A percentile compares a stretch with the other conserved stretches of the same genome.
Evolutionary conservation across 1,140 invertebrate genomes (phyloP).

Genomic region (Diabrotica virgifera): DNA sequence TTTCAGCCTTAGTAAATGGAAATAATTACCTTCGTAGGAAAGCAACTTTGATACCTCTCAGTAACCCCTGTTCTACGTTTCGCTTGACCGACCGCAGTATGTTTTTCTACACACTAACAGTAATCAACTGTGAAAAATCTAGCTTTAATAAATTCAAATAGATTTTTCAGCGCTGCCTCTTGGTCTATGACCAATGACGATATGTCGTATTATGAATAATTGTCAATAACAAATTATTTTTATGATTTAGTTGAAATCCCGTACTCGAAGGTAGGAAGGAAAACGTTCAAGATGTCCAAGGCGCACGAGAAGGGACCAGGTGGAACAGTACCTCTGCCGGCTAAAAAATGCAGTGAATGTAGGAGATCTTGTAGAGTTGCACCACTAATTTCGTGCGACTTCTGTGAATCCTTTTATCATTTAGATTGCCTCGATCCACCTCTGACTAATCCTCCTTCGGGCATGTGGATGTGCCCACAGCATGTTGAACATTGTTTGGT

Average conservation of each 20-base stretch:
- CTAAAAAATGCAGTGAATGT: slow-evolving; percentile 80
- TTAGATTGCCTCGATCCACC: slow-evolving; percentile 93
- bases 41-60: too few species aligned
- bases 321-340: slow-evolving; percentile 57
- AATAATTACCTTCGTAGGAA: too few species aligned
- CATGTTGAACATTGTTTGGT: slow-evolving; percentile 88
- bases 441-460: slow-evolving; percentile 78
- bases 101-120: too few species aligned
- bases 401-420: slow-evolving; percentile 86
- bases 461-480: slow-evolving; percentile 95
- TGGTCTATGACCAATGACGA: too few species aligned
- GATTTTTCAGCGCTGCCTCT: too few species aligned
- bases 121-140: too few species aligned
- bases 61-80: too few species aligned
- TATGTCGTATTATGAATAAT: too few species aligned
- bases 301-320: slow-evolving; percentile 32
- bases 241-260: slow-evolving; percentile 17
- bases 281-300: slow-evolving; percentile 28
- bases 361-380: slow-evolving; percentile 76
- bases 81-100: too few species aligned
- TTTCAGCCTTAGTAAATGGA: too few species aligned
- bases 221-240: too few species aligned
- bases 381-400: slow-evolving; percentile 88
- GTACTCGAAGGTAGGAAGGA: slow-evolving; percentile 24
- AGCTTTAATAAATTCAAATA: too few species aligned